These are phyloP conservation scores for Pyrrhia umbra DNA, from an alignment of 2,888 invertebrate genomes.

Conservation along the genomic window DNA sequence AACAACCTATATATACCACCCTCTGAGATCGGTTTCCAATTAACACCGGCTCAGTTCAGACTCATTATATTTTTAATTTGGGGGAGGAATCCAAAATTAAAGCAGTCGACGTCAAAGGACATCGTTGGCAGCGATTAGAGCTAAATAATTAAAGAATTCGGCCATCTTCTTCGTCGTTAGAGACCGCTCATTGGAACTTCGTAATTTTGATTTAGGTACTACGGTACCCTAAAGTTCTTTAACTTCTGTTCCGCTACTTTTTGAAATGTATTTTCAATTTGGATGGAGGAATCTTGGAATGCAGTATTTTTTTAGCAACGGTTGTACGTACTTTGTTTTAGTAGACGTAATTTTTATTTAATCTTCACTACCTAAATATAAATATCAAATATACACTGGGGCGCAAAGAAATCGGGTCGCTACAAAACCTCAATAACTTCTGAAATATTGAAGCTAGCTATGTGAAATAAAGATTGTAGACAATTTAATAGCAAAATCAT, in stretches of 20 bases:
- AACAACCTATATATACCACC: conserved; percentile 71
- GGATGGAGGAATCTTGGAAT: conserved; percentile 25
- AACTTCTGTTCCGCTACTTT: conserved; percentile 67
- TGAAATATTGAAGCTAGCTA: too few species aligned
- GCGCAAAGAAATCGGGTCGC: too few species aligned
- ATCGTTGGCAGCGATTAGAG: conserved; percentile 87
- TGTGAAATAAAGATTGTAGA: too few species aligned
- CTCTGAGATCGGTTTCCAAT: conserved; percentile 89
- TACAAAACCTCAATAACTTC: too few species aligned
- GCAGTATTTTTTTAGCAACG: conserved; percentile 7
- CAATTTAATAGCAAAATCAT: too few species aligned
- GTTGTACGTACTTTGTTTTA: too few species aligned
- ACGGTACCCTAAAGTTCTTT: conserved; percentile 68
- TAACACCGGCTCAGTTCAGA: conserved; percentile 86
- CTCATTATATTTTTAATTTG: conserved; percentile 91
- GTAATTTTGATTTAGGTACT: conserved; percentile 83
- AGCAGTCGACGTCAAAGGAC: conserved; percentile 89
- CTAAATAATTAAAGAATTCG: conserved; percentile 90
- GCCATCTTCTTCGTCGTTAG: conserved; percentile 87
- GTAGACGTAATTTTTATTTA: too few species aligned
- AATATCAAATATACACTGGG: too few species aligned
- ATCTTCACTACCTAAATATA: too few species aligned
- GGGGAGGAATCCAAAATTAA: conserved; percentile 89
- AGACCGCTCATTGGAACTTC: conserved; percentile 80
- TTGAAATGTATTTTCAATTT: conserved; percentile 61